Percentiles rank a stretch among this genome's conserved stretches.
These are phyloP conservation scores for Nylanderia fulva DNA, from an alignment of 1,140 invertebrate genomes.

Conservation along the genomic window DNA sequence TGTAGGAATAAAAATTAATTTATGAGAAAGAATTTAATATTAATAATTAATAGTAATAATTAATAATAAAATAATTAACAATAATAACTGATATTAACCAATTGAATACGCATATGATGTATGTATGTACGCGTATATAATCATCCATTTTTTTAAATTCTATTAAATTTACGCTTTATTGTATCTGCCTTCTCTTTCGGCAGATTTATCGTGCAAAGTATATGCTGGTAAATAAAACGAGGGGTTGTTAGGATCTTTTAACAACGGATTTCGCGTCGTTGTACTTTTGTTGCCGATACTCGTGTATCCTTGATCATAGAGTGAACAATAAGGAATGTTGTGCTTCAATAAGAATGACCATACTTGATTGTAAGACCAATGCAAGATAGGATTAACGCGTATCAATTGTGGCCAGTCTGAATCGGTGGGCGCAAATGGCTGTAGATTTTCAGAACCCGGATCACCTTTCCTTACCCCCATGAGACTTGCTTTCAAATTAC, in stretches of 20 bases:
- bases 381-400: slow-evolving; percentile 94
- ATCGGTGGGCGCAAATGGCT: slow-evolving; percentile 89
- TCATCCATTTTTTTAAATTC: too few relatives aligned
- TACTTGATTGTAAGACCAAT: slow-evolving; percentile 96
- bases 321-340: slow-evolving; percentile 93
- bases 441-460: slow-evolving; percentile 90
- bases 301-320: slow-evolving; percentile 96
- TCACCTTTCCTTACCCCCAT: slow-evolving; percentile 96
- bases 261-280: slow-evolving; percentile 92
- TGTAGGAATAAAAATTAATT: background rate
- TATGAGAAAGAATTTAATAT: background rate
- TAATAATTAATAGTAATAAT: background rate
- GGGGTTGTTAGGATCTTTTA: slow-evolving; percentile 86
- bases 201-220: slow-evolving; percentile 88
- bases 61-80: slow-evolving; percentile 1
- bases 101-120: background rate
- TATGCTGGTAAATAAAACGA: slow-evolving; percentile 92
- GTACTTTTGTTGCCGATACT: slow-evolving; percentile 93
- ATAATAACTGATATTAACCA: background rate
- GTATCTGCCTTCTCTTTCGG: slow-evolving; percentile 91
- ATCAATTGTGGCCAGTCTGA: slow-evolving; percentile 94
- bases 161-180: slow-evolving; percentile 8
- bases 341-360: slow-evolving; percentile 94
- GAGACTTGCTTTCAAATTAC: slow-evolving; percentile 92
- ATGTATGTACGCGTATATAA: background rate